These are phyloP conservation scores for Pelosia muscerda DNA, from an alignment of 2,888 invertebrate genomes.

Conservation along the genomic window DNA sequence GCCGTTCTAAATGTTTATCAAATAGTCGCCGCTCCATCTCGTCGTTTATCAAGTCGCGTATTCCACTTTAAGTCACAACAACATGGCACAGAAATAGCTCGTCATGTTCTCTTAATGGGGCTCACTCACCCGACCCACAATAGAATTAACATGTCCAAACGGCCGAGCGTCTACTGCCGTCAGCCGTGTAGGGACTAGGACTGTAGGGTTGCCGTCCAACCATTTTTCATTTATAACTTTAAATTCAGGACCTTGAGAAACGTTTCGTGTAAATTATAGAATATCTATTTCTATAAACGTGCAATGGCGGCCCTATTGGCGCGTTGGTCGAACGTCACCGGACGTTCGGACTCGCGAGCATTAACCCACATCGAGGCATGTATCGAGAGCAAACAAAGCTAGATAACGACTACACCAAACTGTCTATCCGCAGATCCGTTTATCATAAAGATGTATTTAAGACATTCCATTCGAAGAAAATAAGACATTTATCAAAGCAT, in stretches of 20 bases:
- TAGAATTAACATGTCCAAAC: constrained; percentile 10
- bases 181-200: no score
- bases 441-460: constrained; percentile 23
- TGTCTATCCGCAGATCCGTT: constrained; percentile 24
- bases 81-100: constrained; percentile 9
- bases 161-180: constrained; percentile 1
- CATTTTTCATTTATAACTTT: not conserved
- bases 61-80: constrained; percentile 12
- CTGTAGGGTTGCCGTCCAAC: constrained; percentile 7
- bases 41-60: constrained; percentile 11
- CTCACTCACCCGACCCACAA: constrained; percentile 6
- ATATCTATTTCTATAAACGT: constrained; percentile 5
- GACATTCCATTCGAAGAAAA: constrained; percentile 14
- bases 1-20: constrained; percentile 37
- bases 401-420: constrained; percentile 31
- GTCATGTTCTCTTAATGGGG: constrained; percentile 12
- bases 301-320: not conserved
- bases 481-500: constrained; percentile 23
- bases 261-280: not conserved
- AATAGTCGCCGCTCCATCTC: constrained; percentile 26
- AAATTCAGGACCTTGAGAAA: no score
- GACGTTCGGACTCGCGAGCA: constrained; percentile 17
- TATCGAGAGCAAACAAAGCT: constrained; percentile 30
- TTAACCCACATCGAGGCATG: constrained; percentile 38
- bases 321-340: constrained; percentile 6